A percentile compares a stretch with the other conserved stretches of the same genome.
phyloP scores from a whole-genome alignment of 2,113 vertebrate species.

The Tetraodon nigroviridis region DNA sequence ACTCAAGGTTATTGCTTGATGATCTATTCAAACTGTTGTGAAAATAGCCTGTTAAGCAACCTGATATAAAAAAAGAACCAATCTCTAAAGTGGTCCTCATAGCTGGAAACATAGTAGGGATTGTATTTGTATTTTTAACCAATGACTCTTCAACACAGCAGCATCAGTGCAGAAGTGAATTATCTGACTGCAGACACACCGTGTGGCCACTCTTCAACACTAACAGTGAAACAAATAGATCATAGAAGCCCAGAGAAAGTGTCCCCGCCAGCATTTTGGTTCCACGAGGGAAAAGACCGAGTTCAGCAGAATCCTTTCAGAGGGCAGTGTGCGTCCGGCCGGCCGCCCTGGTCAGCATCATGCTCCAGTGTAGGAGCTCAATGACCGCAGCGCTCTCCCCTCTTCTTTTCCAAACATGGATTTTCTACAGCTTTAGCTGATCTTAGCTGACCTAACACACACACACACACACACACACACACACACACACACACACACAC shows the following conservation, averaged over 20 bases:
- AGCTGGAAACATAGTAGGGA: too few relatives aligned
- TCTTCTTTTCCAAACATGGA: constrained; percentile 64
- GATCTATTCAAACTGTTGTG: too few relatives aligned
- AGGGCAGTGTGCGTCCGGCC: constrained; percentile 15
- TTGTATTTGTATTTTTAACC: background rate
- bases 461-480: constrained; percentile 51
- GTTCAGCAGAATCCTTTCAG: constrained; percentile 76
- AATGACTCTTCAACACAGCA: background rate
- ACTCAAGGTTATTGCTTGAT: background rate
- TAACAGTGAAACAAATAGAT: constrained; percentile 54
- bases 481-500: constrained; percentile 40
- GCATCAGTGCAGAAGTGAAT: background rate
- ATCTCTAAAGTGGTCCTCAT: too few relatives aligned
- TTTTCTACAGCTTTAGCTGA: constrained; percentile 72
- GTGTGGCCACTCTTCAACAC: constrained; percentile 29
- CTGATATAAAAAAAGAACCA: too few relatives aligned
- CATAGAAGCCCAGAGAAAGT: constrained; percentile 67
- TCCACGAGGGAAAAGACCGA: constrained; percentile 55
- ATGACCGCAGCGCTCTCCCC: constrained; percentile 54
- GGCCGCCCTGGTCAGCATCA: constrained; percentile 65
- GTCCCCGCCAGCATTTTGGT: constrained; percentile 65
- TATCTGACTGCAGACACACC: background rate
- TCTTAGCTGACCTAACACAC: constrained; percentile 53
- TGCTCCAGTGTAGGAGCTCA: constrained; percentile 69
- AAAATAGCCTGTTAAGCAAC: too few relatives aligned